A percentile compares a stretch with the other conserved stretches of the same genome.
Conservation (phyloP, 2,113 vertebrate genomes). For the Myocastor coypus region DNA sequence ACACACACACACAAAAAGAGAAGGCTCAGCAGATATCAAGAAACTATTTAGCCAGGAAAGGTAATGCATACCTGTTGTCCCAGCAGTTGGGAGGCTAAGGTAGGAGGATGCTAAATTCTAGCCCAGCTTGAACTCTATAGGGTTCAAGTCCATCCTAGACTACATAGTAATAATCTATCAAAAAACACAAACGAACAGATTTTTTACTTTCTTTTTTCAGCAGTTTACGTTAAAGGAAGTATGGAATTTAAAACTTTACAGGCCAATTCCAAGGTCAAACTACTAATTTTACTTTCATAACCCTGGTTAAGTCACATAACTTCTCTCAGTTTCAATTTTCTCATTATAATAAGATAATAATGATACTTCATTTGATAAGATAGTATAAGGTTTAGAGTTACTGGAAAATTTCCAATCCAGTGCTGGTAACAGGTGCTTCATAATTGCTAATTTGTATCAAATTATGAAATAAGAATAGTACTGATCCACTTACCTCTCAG, state of each 20-base stretch:
- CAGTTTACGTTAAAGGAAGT: conserved; percentile 3
- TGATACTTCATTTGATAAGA: background rate
- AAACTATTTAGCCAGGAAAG: background rate
- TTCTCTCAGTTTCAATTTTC: conserved; percentile 15
- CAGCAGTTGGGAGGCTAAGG: background rate
- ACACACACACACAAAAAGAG: background rate
- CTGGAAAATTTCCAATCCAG: conserved; percentile 28
- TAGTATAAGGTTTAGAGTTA: conserved; percentile 14
- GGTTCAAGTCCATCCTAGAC: background rate
- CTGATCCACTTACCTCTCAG: conserved; percentile 26
- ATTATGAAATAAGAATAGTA: conserved; percentile 3
- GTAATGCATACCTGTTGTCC: background rate
- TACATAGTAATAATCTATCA: background rate
- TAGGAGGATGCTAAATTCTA: background rate
- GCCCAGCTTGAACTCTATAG: background rate
- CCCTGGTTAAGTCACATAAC: conserved; percentile 17
- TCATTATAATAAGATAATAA: conserved; percentile 21
- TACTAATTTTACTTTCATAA: conserved; percentile 24
- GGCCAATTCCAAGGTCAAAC: conserved; percentile 22
- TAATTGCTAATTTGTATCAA: background rate
- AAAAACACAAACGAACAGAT: background rate
- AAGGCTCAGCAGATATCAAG: background rate
- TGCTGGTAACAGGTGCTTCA: conserved; percentile 8
- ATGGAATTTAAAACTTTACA: conserved; percentile 54
- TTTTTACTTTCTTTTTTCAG: background rate